Base-by-base conservation (phyloP, 1,140 invertebrate species). In the Ips nitidus region DNA sequence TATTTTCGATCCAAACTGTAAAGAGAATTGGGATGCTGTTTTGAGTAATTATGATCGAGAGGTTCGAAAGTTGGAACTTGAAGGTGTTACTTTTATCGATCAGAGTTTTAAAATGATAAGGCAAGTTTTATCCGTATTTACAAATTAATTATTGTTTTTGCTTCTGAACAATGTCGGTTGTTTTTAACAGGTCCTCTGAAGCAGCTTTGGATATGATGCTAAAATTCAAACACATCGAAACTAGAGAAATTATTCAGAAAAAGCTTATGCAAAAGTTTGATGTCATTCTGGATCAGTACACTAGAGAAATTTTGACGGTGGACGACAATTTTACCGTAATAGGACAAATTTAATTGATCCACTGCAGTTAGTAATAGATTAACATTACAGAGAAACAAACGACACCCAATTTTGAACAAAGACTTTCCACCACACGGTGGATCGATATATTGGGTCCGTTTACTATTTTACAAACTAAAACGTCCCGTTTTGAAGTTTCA, bases 61-160 rank as follows among this genome's bases (percentile, higher is more conserved):
- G 76, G 89, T 95, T 0, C 77, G 81, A 3, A 82, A 83, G 69
- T 83, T 96, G 2, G 94, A 97, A 78, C 84, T 86, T n/a, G 90
- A 95, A 76, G 91, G 93, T 0, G 90, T 90, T 74, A 86, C 84
- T 66, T 94, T 95, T 70, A 94, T 96, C 56, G 91, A 95, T 79
- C 87, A 93, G 73, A 92, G 91, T 68, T 96, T 97, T 77, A 88
- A 86, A 62, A 88, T 87, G 68, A 82, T 94, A 41, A 83, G 87
- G 82, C 87, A 76, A 77, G 70, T 66, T 59, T 41, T 41, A 40
- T 41, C 38, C n/a, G 36, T n/a, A 56, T 57, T 55, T 37, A 43
- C 40, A 37, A 39, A 56, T 74, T 58, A 45, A 40, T 70, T 38
- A 59, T 59, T 6, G 36, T 59, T 7, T 41, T 59, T 41, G 5